Evolutionary conservation across 2,888 invertebrate genomes (phyloP).

Genomic region (Oxycera nigricornis): DNA sequence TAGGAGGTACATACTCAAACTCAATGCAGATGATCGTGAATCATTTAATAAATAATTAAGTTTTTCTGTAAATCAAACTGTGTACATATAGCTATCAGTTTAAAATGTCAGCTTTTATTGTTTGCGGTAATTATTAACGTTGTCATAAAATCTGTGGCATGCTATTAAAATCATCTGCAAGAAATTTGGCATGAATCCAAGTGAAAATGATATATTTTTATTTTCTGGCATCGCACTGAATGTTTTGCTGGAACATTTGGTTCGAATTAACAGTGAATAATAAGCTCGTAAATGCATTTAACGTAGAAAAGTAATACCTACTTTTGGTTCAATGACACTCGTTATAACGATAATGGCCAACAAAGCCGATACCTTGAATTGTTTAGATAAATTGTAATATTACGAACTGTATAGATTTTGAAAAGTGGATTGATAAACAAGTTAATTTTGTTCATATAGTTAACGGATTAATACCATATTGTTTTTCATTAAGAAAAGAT

Average conservation of each 20-base stretch:
- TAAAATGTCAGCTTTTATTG: neutral
- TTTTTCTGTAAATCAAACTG: neutral
- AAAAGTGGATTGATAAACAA: too few species aligned
- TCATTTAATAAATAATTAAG: neutral
- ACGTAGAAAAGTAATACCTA: neutral
- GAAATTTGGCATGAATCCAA: constrained; percentile 4
- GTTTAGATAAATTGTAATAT: too few species aligned
- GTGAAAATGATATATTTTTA: neutral
- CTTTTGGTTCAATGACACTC: too few species aligned
- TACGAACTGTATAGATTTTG: too few species aligned
- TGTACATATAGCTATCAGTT: neutral
- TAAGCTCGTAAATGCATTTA: neutral
- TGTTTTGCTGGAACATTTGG: constrained; percentile 5
- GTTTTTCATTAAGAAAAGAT: too few species aligned
- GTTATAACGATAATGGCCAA: too few species aligned
- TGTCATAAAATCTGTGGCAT: neutral
- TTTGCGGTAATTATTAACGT: neutral
- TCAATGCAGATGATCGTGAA: neutral
- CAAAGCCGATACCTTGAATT: too few species aligned
- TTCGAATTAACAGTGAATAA: neutral
- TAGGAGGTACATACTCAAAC: neutral
- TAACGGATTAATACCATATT: too few species aligned
- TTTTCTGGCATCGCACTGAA: neutral
- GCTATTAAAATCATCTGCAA: constrained; percentile 8
- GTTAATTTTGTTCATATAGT: too few species aligned